Base-by-base conservation (phyloP, 2,797 vertebrate species). In the Rhadinocentrus ornatus region DNA sequence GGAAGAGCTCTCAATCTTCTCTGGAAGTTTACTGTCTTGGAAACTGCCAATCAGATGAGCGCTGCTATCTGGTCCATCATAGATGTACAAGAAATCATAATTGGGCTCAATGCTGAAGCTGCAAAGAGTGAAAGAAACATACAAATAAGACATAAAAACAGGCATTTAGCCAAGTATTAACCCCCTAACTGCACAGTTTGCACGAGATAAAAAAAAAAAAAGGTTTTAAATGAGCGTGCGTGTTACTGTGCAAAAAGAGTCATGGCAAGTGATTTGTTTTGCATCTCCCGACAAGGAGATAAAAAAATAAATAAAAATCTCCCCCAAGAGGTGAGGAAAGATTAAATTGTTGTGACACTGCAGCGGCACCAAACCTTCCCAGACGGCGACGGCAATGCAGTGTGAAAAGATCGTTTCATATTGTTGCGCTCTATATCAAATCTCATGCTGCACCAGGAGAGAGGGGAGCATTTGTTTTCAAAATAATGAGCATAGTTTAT, bases 101-200 rank as follows among this genome's bases (percentile, higher is more conserved):
- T 99, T 99, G 87, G 97, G 97, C 89, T 99, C 97, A 78, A 99
- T 99, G 83, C 97, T 98, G 91, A 99, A 99, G 92, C 97, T 99
- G 88, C 41, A 82, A 85, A 18, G 79, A 76, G 75, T 20, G 29
- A 73, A 81, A 76, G 46, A 72, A 78, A 66, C 27, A 78, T 72
- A 85, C 56, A 85, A 81, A 75, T 69, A 31, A 55, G 32, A 76
- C 65, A 79, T 66, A 73, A 66, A 85, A 75, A 41, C 64, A 62
- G 27, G 68, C 53, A 74, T 83, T 79, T 82, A 62, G 37, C 54
- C 62, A 62, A 75, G 65, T 66, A 66, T 73, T 74, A 88, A 84
- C 58, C 64, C 83, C 52, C 41, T 70, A 71, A 83, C 84, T 84
- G 60, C 56, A 59, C 65, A 82, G 81, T 81, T 67, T 78, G 68